Percentiles rank a stretch among this genome's conserved stretches.
Conservation (phyloP, 2,888 invertebrate species). For the Cryptocheilus praepositus region DNA sequence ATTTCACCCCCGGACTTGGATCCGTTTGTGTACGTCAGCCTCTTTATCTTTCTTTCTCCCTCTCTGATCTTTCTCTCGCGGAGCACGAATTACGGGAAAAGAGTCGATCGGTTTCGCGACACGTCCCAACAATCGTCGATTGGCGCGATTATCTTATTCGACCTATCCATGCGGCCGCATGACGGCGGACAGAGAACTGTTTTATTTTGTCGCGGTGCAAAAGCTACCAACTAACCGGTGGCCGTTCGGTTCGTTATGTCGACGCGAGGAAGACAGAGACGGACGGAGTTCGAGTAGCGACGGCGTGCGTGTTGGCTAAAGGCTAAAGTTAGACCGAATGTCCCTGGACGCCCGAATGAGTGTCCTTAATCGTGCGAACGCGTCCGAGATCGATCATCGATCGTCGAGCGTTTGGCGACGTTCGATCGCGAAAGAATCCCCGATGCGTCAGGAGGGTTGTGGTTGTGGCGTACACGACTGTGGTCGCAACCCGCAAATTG, state of each 20-base stretch:
- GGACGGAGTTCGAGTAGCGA: conserved; percentile 59
- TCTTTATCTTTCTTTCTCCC: too few relatives aligned
- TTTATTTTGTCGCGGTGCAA: conserved; percentile 8
- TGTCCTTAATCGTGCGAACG: conserved; percentile 48
- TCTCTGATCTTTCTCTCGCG: too few relatives aligned
- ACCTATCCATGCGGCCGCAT: background rate
- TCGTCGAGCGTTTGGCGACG: background rate
- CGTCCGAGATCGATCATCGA: conserved; percentile 45
- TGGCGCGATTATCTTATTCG: background rate
- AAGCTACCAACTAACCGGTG: conserved; percentile 8
- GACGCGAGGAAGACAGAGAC: conserved; percentile 1
- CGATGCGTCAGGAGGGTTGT: too few relatives aligned
- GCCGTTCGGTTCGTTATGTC: conserved; percentile 2
- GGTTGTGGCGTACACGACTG: too few relatives aligned
- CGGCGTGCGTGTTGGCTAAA: conserved; percentile 54
- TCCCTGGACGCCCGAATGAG: conserved; percentile 66
- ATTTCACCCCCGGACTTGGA: too few relatives aligned
- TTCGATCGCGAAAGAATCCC: conserved; percentile 5
- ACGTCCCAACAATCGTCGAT: background rate
- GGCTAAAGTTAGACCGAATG: conserved; percentile 72
- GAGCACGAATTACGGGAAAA: too few relatives aligned
- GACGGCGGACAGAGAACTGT: conserved; percentile 4
- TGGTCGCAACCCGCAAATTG: too few relatives aligned
- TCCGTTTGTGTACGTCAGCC: too few relatives aligned
- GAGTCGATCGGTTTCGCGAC: background rate